Conservation (phyloP, 2,113 vertebrate genomes). For the Fregata magnificens region DNA sequence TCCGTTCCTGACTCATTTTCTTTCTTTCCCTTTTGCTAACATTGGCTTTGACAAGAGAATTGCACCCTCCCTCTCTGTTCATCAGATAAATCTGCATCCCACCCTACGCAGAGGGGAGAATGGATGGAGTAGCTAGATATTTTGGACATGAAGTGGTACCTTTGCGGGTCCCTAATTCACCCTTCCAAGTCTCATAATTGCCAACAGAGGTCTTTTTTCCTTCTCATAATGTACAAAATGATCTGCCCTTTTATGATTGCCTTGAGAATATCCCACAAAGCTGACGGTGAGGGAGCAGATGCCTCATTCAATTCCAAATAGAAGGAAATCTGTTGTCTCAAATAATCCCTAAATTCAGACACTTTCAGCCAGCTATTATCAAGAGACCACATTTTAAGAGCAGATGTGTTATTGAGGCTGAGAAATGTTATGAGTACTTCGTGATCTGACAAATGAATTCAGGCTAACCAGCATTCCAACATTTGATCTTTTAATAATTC, state of each 20-base stretch:
- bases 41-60: background rate
- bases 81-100: background rate
- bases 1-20: background rate
- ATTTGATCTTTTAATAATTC: constrained; percentile 78
- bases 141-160: constrained; percentile 44
- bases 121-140: constrained; percentile 1
- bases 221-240: constrained; percentile 75
- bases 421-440: constrained; percentile 85
- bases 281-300: constrained; percentile 80
- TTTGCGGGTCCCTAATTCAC: constrained; percentile 63
- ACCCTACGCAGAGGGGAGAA: background rate
- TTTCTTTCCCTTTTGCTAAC: constrained; percentile 6
- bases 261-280: constrained; percentile 80
- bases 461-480: constrained; percentile 76
- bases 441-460: constrained; percentile 85
- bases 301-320: constrained; percentile 83
- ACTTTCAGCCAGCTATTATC: constrained; percentile 85
- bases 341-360: constrained; percentile 87
- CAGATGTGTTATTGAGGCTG: constrained; percentile 86
- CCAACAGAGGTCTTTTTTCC: constrained; percentile 73
- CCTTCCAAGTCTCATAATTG: constrained; percentile 69
- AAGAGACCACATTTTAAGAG: constrained; percentile 86
- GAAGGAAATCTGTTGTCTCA: constrained; percentile 86
- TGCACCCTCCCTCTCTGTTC: background rate
- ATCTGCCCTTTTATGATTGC: constrained; percentile 83